phyloP scores from a whole-genome alignment of 1,140 invertebrate genomes.

The Venustaconcha ellipsiformis region DNA sequence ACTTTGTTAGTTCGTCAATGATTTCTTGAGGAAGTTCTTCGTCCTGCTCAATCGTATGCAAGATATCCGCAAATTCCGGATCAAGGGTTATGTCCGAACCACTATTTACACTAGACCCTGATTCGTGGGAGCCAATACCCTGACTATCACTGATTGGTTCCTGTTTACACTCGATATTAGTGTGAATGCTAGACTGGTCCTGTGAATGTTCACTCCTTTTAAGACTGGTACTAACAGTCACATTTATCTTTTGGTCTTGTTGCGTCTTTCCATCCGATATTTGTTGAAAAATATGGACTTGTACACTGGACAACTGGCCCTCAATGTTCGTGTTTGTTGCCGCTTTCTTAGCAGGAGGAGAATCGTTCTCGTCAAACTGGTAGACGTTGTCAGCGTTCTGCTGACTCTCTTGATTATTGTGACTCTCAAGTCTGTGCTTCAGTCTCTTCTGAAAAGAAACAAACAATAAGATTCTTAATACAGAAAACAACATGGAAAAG shows the following conservation, averaged over 20 bases:
- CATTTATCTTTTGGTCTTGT: constrained; percentile 88
- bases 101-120: constrained; percentile 80
- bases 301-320: constrained; percentile 69
- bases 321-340: constrained; percentile 20
- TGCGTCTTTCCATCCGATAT: constrained; percentile 84
- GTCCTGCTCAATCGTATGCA: constrained; percentile 84
- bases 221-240: constrained; percentile 92
- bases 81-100: constrained; percentile 78
- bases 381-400: constrained; percentile 42
- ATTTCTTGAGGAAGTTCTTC: constrained; percentile 86
- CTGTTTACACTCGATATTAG: constrained; percentile 83
- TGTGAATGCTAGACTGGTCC: constrained; percentile 60
- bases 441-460: constrained; percentile 54
- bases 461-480: constrained; percentile 14
- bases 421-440: constrained; percentile 59
- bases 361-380: constrained; percentile 50
- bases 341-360: constrained; percentile 27
- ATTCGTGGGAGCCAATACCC: constrained; percentile 65
- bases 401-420: constrained; percentile 45
- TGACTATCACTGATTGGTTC: constrained; percentile 76
- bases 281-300: constrained; percentile 90
- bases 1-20: constrained; percentile 84
- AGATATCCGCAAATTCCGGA: constrained; percentile 72
- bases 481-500: not conserved
- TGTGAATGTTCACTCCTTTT: constrained; percentile 82